Evolutionary conservation across 2,797 vertebrate species (phyloP).

Genomic region (Myoxocephalus aenaeus): DNA sequence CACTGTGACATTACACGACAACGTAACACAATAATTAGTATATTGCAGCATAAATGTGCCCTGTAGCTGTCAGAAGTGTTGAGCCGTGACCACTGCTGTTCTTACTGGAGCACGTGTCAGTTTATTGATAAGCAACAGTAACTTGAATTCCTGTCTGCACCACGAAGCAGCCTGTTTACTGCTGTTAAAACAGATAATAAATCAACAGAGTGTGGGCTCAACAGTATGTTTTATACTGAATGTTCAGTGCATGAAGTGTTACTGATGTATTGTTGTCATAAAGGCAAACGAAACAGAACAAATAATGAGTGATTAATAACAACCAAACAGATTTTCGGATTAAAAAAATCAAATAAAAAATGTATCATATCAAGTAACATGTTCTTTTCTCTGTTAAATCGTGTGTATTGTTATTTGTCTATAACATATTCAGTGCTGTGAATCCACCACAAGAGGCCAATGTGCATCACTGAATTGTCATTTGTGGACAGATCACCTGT

Average conservation of each 20-base stretch:
- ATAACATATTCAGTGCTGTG: constrained; percentile 23
- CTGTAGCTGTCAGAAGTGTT: constrained; percentile 21
- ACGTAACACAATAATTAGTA: constrained; percentile 22
- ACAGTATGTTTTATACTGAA: background rate
- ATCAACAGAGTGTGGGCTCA: constrained; percentile 42
- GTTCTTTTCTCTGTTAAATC: background rate
- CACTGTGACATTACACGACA: background rate
- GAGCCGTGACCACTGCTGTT: constrained; percentile 49
- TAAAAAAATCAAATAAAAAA: background rate
- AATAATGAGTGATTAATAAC: background rate
- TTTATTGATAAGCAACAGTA: constrained; percentile 70
- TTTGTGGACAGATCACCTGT: constrained; percentile 36
- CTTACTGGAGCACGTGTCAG: constrained; percentile 42
- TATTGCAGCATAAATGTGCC: constrained; percentile 17
- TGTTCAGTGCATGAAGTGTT: background rate
- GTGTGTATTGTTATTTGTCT: background rate
- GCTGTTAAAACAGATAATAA: constrained; percentile 73
- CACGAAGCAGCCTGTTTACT: constrained; percentile 42
- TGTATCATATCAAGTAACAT: background rate
- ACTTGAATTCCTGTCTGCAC: constrained; percentile 51
- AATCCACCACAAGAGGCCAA: constrained; percentile 71
- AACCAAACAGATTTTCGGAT: background rate
- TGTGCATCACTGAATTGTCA: constrained; percentile 47
- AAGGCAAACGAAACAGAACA: background rate
- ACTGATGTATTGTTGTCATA: background rate